Evolutionary conservation across 2,113 vertebrate species (phyloP).

Genomic region (Hystrix brachyura): DNA sequence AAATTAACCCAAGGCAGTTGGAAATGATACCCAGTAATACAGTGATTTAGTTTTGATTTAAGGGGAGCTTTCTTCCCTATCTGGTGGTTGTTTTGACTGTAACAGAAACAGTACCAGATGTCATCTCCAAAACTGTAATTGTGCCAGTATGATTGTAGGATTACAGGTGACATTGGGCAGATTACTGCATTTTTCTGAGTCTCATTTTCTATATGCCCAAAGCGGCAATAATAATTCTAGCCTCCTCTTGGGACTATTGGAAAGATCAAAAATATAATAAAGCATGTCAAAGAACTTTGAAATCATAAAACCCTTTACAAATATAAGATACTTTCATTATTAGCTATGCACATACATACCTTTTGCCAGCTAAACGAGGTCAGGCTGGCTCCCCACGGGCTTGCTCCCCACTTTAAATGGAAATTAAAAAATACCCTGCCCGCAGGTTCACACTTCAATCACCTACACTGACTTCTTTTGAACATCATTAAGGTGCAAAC

Average conservation of each 20-base stretch:
- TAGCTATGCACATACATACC: slow-evolving; percentile 23
- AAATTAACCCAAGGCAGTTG: not conserved
- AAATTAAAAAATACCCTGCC: slow-evolving; percentile 66
- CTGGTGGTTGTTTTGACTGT: not conserved
- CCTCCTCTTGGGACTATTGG: slow-evolving; percentile 38
- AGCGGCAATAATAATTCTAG: slow-evolving; percentile 48
- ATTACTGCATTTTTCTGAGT: not conserved
- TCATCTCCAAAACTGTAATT: not conserved
- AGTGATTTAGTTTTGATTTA: slow-evolving; percentile 21
- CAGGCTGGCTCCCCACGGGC: not conserved
- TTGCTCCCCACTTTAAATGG: slow-evolving; percentile 53
- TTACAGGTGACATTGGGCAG: not conserved
- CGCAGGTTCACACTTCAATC: slow-evolving; percentile 46
- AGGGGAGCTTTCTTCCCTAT: not conserved
- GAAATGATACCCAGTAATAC: not conserved
- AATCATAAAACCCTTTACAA: slow-evolving; percentile 67
- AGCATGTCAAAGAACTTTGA: slow-evolving; percentile 67
- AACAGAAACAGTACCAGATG: not conserved
- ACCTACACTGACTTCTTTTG: slow-evolving; percentile 51
- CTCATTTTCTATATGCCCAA: slow-evolving; percentile 8
- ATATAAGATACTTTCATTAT: slow-evolving; percentile 49
- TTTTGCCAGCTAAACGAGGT: slow-evolving; percentile 23
- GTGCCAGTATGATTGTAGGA: not conserved
- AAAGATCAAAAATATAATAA: slow-evolving; percentile 72
- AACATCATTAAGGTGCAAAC: slow-evolving; percentile 64